phyloP scores from a whole-genome alignment of 2,888 invertebrate genomes.

The Phorcus lineatus region DNA sequence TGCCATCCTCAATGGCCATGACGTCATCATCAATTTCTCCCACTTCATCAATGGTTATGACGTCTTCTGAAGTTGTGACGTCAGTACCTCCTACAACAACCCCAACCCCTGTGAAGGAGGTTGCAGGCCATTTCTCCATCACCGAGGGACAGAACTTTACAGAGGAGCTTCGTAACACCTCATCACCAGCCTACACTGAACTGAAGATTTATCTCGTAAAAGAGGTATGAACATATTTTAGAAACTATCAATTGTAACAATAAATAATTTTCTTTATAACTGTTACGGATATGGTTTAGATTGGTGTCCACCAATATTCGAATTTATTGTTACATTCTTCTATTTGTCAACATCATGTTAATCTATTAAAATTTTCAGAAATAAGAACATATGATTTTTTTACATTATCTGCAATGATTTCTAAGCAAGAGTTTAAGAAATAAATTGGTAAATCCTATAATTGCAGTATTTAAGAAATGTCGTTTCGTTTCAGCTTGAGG shows the following conservation, averaged over 20 bases:
- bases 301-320: too few relatives aligned
- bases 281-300: too few relatives aligned
- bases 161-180: not conserved
- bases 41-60: not conserved
- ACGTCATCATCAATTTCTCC: not conserved
- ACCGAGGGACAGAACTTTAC: constrained; percentile 14
- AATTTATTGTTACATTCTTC: too few relatives aligned
- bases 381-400: too few relatives aligned
- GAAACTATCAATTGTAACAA: too few relatives aligned
- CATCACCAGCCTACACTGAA: constrained; percentile 2
- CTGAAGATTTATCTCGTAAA: not conserved
- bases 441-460: too few relatives aligned
- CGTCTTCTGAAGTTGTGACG: constrained; percentile 1
- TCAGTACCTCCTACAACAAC: not conserved
- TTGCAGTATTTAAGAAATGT: too few relatives aligned
- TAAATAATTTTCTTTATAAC: too few relatives aligned
- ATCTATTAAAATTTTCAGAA: too few relatives aligned
- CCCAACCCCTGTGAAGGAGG: not conserved
- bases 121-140: constrained; percentile 20
- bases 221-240: not conserved
- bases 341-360: too few relatives aligned
- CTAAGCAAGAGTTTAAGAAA: too few relatives aligned
- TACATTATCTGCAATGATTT: too few relatives aligned
- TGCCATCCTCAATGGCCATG: not conserved
- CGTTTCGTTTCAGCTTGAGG: not conserved